Base-by-base conservation (phyloP, 2,888 invertebrate genomes). In the Lysandra bellargus region DNA sequence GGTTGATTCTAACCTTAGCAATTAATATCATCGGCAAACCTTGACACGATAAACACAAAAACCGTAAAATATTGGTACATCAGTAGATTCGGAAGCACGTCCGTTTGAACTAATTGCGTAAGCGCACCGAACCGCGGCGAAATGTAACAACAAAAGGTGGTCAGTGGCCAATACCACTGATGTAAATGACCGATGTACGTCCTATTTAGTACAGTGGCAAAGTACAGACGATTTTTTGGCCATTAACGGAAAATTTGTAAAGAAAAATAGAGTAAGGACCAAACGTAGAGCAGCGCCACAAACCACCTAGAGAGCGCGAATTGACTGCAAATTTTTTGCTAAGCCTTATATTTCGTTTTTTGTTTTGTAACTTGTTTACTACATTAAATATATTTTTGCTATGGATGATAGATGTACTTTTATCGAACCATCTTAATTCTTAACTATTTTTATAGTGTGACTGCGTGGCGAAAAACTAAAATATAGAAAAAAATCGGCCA, bases 1-100 rank as follows among this genome's bases (percentile, higher is more conserved):
- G 69, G 5, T 2, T 12, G 12, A 30, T 23, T 69, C 33, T 69
- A 33, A 37, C 69, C 69, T 69, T 37, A 30, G 12, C 17, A 2
- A 69, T 69, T 37, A 14, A 17, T 14, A 37, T 37, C 37, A 69
- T 69, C 33, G 23, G 33, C 14, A 49, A 75, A 75, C 75, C 75
- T 75, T 75, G 75, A 44, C 75, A 44, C 49, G 12, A 33, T 53
- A 76, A 57, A 76, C 30, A 76, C 30, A 76, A 76, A 75, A 76
- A 57, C 37, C 57, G 76, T 76, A 76, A 76, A 49, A 53, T 69
- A 75, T 76, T 57, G 76, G 76, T 33, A 76, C 57, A 76, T 76
- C 57, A 76, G 30, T 53, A 14, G n/a, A 76, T 76, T 76, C 76
- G 76, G 76, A 76, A 76, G 57, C 33, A 57, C 76, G 76, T 76